Evolutionary conservation across 1,140 invertebrate species (phyloP).

Genomic region (Solenopsis fugax): DNA sequence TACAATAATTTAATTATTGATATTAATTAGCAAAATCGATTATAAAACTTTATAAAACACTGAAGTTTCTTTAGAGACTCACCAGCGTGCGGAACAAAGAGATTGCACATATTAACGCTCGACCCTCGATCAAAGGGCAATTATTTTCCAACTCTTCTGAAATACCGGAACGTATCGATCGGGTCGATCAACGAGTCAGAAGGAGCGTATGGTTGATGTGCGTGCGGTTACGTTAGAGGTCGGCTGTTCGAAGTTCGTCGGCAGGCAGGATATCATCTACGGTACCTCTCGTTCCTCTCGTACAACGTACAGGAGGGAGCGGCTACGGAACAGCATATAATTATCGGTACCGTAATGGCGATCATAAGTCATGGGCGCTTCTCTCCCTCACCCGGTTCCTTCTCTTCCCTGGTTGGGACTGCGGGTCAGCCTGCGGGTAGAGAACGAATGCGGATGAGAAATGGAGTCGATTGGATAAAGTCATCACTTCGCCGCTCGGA

Average conservation of each 20-base stretch:
- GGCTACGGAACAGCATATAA: constrained; percentile 86
- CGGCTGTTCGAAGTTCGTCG: constrained; percentile 72
- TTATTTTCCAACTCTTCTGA: constrained; percentile 57
- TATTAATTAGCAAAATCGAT: constrained; percentile 15
- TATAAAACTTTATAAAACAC: not conserved
- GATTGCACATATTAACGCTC: constrained; percentile 50
- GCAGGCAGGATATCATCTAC: constrained; percentile 83
- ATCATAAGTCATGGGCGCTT: constrained; percentile 87
- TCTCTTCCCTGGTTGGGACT: constrained; percentile 76
- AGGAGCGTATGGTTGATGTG: constrained; percentile 74
- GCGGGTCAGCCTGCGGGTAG: constrained; percentile 81
- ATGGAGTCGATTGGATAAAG: constrained; percentile 86
- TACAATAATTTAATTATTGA: constrained; percentile 20
- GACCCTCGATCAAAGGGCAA: constrained; percentile 45
- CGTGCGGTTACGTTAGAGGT: constrained; percentile 70
- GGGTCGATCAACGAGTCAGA: constrained; percentile 80
- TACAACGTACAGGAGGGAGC: constrained; percentile 78
- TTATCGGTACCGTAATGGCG: constrained; percentile 85
- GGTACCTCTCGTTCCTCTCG: constrained; percentile 75
- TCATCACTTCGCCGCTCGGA: constrained; percentile 80
- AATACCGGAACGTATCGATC: constrained; percentile 78
- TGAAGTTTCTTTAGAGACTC: not conserved
- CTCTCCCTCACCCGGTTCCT: constrained; percentile 78
- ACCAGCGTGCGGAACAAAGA: constrained; percentile 6
- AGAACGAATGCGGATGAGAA: constrained; percentile 85